Percentiles rank a stretch among this genome's conserved stretches.
Conservation (phyloP, 2,113 vertebrate species). For the Scomber scombrus region DNA sequence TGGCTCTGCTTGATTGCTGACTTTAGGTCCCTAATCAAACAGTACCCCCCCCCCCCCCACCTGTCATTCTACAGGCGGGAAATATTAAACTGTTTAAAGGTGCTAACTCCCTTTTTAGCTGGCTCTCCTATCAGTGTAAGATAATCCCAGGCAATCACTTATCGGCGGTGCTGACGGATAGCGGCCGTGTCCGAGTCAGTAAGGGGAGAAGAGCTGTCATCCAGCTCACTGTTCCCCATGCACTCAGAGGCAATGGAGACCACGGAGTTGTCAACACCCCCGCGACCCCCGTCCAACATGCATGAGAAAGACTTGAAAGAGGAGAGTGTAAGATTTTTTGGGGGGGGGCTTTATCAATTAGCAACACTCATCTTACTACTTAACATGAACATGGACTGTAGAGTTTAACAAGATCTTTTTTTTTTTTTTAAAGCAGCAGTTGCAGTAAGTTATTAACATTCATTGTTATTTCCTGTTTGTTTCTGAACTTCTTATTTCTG, state of each 20-base stretch:
- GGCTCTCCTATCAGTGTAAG: constrained; percentile 73
- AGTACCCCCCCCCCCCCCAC: neutral
- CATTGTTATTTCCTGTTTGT: too few species aligned
- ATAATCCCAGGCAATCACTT: constrained; percentile 82
- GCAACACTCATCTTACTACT: neutral
- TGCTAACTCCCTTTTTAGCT: constrained; percentile 75
- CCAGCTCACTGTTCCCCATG: constrained; percentile 57
- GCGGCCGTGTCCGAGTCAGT: constrained; percentile 68
- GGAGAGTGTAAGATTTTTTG: neutral
- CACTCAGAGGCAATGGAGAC: constrained; percentile 54
- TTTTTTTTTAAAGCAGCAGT: neutral
- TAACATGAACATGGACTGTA: neutral
- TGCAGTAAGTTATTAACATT: neutral
- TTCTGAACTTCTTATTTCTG: neutral
- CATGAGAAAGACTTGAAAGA: constrained; percentile 16
- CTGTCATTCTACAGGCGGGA: constrained; percentile 64
- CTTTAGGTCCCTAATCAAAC: constrained; percentile 4
- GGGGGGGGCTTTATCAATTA: neutral
- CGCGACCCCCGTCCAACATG: constrained; percentile 18
- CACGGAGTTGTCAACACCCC: constrained; percentile 51
- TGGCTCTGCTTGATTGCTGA: neutral
- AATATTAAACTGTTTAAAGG: constrained; percentile 80
- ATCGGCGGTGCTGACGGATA: constrained; percentile 77
- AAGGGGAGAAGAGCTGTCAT: constrained; percentile 74
- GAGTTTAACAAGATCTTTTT: too few species aligned